Percentiles rank a stretch among this genome's conserved stretches.
Conservation (phyloP, 1,140 invertebrate genomes). For the Lasaia peninsularis region DNA sequence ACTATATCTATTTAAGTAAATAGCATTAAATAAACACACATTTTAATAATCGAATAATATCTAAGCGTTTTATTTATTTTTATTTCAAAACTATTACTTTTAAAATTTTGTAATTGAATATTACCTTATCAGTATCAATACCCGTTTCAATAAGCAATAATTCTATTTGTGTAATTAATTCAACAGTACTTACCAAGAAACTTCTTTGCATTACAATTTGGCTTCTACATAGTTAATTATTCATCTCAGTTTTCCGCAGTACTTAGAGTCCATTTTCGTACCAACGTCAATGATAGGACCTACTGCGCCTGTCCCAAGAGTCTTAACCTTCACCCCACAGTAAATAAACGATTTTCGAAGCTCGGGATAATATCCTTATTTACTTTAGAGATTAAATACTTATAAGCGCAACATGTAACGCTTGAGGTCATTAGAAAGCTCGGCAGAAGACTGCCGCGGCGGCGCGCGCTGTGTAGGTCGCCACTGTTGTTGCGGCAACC, state of each 20-base stretch:
- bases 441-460: conserved; percentile 72
- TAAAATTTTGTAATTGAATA: too few species aligned
- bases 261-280: conserved; percentile 65
- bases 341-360: conserved; percentile 47
- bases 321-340: conserved; percentile 40
- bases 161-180: background rate
- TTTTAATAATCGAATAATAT: too few species aligned
- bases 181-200: conserved; percentile 42
- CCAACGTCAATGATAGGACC: conserved; percentile 25
- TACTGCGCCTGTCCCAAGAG: conserved; percentile 49
- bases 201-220: conserved; percentile 35
- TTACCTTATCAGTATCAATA: too few species aligned
- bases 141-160: background rate
- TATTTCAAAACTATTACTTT: too few species aligned
- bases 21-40: too few species aligned
- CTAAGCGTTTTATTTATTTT: too few species aligned
- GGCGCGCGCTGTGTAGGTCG: conserved; percentile 71
- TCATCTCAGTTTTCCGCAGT: conserved; percentile 53
- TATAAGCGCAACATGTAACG: conserved; percentile 60
- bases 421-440: conserved; percentile 74
- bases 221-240: conserved; percentile 44
- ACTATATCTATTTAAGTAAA: too few species aligned
- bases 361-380: conserved; percentile 41
- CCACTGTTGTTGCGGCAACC: conserved; percentile 67
- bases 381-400: conserved; percentile 40